A percentile compares a stretch with the other conserved stretches of the same genome.
phyloP scores from a whole-genome alignment of 2,888 invertebrate species.

The Cataglyphis rosenhaueri region DNA sequence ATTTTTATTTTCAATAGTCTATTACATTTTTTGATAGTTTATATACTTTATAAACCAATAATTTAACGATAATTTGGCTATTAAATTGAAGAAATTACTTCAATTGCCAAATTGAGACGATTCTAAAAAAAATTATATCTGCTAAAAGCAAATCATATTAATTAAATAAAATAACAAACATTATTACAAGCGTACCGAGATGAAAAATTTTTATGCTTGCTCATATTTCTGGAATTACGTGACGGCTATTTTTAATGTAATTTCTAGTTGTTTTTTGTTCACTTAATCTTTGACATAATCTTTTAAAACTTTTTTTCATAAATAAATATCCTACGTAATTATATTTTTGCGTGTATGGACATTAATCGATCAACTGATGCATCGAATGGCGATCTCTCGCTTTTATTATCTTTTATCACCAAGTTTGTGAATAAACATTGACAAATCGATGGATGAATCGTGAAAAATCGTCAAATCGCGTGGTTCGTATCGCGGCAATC shows the following conservation, averaged over 20 bases:
- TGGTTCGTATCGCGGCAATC: slow-evolving; percentile 37
- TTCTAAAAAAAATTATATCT: not conserved
- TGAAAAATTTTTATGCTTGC: not conserved
- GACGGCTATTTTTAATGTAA: not conserved
- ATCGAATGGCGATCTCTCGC: not conserved
- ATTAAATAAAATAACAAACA: not conserved
- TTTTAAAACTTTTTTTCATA: not conserved
- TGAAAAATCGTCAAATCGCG: slow-evolving; percentile 30
- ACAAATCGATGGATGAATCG: slow-evolving; percentile 21
- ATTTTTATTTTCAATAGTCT: not conserved
- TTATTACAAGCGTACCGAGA: not conserved
- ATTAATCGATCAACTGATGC: not conserved
- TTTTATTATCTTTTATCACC: slow-evolving; percentile 12
- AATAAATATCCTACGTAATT: not conserved
- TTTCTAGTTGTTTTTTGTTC: not conserved
- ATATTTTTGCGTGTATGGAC: not conserved
- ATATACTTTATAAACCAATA: not conserved
- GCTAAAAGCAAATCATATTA: not conserved
- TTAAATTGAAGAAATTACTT: not conserved
- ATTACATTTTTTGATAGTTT: not conserved
- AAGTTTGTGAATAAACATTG: slow-evolving; percentile 14
- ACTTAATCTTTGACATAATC: not conserved
- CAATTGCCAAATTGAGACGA: not conserved
- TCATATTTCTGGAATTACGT: not conserved
- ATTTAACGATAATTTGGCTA: not conserved